Evolutionary conservation across 1,140 invertebrate species (phyloP).

Genomic region (Hirudo medicinalis): DNA sequence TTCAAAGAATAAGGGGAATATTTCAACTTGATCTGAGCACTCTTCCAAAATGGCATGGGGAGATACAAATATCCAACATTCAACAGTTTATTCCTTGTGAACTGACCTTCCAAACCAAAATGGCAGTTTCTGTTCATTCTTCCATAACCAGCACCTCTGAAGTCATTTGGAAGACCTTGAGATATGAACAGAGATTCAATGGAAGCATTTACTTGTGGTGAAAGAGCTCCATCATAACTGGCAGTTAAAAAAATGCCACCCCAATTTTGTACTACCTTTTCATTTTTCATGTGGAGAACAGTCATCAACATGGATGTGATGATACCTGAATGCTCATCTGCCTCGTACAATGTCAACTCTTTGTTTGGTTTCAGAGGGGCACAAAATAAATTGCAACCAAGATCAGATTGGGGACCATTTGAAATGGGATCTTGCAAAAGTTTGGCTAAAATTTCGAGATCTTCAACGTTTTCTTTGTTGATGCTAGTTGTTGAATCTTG

Average conservation of each 20-base stretch:
- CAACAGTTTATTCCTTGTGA: neutral
- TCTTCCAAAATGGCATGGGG: conserved; percentile 23
- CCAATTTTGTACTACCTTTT: conserved; percentile 12
- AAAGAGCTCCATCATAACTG: conserved; percentile 11
- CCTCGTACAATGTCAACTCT: conserved; percentile 1
- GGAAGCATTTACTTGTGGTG: conserved; percentile 18
- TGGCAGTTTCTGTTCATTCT: conserved; percentile 11
- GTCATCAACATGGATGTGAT: conserved; percentile 13
- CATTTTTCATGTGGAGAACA: conserved; percentile 6
- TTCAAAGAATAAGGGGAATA: neutral
- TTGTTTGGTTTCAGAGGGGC: neutral
- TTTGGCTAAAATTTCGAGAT: neutral
- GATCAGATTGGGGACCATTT: conserved; percentile 15
- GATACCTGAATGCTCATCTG: conserved; percentile 4
- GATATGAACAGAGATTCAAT: conserved; percentile 20
- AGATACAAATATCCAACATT: conserved; percentile 19
- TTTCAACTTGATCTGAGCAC: conserved; percentile 11
- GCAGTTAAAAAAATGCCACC: conserved; percentile 14
- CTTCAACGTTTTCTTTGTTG: neutral
- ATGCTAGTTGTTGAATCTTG: conserved; percentile 5
- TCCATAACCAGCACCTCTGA: conserved; percentile 18
- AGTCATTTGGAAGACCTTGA: conserved; percentile 17
- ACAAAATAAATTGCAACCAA: conserved; percentile 14
- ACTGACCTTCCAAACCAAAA: neutral
- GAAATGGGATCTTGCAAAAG: conserved; percentile 16